Conservation (phyloP, 2,888 invertebrate genomes). For the Hydropsyche betteni region DNA sequence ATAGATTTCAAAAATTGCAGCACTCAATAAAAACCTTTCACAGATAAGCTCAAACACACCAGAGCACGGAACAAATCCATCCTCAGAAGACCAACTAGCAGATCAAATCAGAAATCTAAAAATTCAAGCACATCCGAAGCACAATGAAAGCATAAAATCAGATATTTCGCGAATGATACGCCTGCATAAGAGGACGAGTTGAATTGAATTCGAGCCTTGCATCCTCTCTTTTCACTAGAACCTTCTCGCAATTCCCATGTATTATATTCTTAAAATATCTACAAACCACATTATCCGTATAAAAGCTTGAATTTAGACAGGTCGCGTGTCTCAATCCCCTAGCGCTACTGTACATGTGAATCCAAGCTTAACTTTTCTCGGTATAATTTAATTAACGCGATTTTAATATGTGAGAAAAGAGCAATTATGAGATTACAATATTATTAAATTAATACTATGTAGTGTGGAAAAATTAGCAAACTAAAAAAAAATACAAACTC, state of each 20-base stretch:
- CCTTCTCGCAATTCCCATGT: neutral
- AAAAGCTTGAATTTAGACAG: too few species aligned
- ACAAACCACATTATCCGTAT: too few species aligned
- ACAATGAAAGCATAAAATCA: neutral
- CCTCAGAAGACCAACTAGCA: neutral
- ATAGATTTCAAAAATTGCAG: neutral
- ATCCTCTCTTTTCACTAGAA: conserved; percentile 3
- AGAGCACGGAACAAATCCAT: neutral
- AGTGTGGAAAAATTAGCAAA: too few species aligned
- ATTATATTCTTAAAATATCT: neutral
- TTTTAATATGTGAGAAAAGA: too few species aligned
- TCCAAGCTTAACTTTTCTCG: too few species aligned
- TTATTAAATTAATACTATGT: too few species aligned
- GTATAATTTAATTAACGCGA: too few species aligned
- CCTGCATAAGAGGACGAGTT: neutral
- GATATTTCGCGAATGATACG: neutral
- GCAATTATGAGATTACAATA: too few species aligned
- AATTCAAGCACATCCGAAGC: neutral
- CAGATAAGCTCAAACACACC: neutral
- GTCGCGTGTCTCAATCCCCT: too few species aligned
- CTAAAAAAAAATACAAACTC: too few species aligned
- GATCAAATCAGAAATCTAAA: conserved; percentile 5
- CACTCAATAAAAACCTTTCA: neutral
- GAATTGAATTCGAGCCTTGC: conserved; percentile 22
- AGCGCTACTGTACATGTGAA: too few species aligned